Evolutionary conservation across 2,888 invertebrate genomes (phyloP), one percentile per base, ranked within the genome.

Genomic region (Actias luna): DNA sequence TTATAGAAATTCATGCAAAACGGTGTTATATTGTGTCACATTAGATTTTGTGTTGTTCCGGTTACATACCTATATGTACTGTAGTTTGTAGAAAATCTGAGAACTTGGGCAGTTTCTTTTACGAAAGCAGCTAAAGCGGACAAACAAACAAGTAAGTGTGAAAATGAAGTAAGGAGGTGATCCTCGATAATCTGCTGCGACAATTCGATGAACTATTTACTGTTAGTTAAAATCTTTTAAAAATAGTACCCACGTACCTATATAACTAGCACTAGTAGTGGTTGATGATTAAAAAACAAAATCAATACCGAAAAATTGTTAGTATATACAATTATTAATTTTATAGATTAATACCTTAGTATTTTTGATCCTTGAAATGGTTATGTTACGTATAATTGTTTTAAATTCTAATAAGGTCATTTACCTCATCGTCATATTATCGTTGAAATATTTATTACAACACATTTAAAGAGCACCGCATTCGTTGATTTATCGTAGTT

Each of bases 401-500:
- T 63, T 35, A 60, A 63, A 68, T 69, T 65, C 61, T 55, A 65
- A 66, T 61, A 66, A 63, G 42, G 42, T 33, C 57, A 60, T 62
- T 61, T 52, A 58, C 64, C 42, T 58, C 58, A 67, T 60, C 35
- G 16, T 61, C 55, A 63, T 65, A 65, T 68, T 70, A 72, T 70
- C 64, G 68, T 67, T 72, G 64, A 69, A 69, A 69, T 68, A 73
- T 71, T 70, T 70, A 71, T 72, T 82, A 78, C 74, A 77, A 81
- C 83, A 86, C 85, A 87, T 25, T 50, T 50, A 85, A 86, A 80
- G 82, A 75, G 77, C 71, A 75, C 84, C 83, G 87, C 81, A 80
- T 83, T 77, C 76, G 80, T 84, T 87, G 84, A 87, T 86, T 87
- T 85, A 88, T 86, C 78, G 76, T 71, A 71, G 80, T 80, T 75